phyloP scores from a whole-genome alignment of 2,888 invertebrate species.

The Zhengitettix transpicula region DNA sequence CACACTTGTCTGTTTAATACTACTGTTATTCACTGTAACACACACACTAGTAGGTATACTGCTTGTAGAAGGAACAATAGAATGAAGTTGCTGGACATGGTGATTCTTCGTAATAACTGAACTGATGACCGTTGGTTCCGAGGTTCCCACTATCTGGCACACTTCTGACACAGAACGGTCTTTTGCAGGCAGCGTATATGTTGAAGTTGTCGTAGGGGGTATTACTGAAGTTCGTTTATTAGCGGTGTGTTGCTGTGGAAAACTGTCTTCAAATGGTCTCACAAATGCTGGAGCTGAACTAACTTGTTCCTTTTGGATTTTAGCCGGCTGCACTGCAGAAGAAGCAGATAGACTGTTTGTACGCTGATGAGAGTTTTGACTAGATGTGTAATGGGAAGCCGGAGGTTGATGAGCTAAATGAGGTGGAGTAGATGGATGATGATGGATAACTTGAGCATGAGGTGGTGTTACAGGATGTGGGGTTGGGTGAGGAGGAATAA shows the following conservation, averaged over 20 bases:
- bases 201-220: not conserved
- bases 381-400: slow-evolving; percentile 16
- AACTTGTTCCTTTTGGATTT: slow-evolving; percentile 3
- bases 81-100: not conserved
- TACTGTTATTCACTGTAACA: not conserved
- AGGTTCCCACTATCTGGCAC: not conserved
- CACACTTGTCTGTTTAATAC: not conserved
- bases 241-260: slow-evolving; percentile 8
- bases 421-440: slow-evolving; percentile 19
- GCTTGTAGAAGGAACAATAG: not conserved
- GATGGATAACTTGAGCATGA: not conserved
- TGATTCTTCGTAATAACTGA: not conserved
- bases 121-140: not conserved
- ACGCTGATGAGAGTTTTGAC: slow-evolving; percentile 19
- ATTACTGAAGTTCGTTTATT: slow-evolving; percentile 4
- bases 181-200: not conserved
- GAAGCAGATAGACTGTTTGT: slow-evolving; percentile 13
- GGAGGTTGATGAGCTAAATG: slow-evolving; percentile 15
- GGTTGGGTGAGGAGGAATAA: too few relatives aligned
- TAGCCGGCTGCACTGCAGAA: slow-evolving; percentile 14
- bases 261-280: slow-evolving; percentile 25
- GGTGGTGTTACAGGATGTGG: not conserved
- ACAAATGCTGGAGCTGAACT: slow-evolving; percentile 20
- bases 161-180: not conserved
- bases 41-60: not conserved